Base-by-base conservation (phyloP, 2,888 invertebrate species). In the Arrhopalites spinosus region DNA sequence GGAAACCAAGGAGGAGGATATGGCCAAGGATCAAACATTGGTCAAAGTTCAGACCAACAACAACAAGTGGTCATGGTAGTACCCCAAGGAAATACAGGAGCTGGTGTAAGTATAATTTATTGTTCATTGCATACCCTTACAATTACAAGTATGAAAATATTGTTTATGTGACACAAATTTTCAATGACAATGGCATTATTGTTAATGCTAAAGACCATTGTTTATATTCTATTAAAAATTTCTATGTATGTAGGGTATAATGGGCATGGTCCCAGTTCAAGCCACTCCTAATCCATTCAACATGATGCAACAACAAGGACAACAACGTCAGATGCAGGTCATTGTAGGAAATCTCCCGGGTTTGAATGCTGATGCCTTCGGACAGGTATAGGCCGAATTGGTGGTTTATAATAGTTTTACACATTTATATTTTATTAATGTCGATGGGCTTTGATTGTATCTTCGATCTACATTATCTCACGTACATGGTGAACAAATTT, bases 361-460 rank as follows among this genome's bases (percentile, higher is more conserved):
- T n/a, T 76, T 81, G 45, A 80, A 80, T 72, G 76, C 78, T 17
- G 78, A 80, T 64, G 76, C 78, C 3, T 78, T 81, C 63, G 79
- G 77, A 29, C 79, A 80, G 76, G 76, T 76, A 73, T 25, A 50
- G 25, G 59, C 27, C 71, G 71, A 23, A 59, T 25, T 59, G 36
- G 11, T 11, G 11, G 36, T 7, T 11, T 36, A 36, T 36, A 7
- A 7, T 36, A 36, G 11, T 36, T 36, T 7, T 36, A 36, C 36
- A 7, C 36, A 36, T 7, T 36, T 7, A 36, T 36, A 36, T 36
- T 36, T 36, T 36, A n/a, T n/a, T n/a, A n/a, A n/a, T n/a, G n/a
- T n/a, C n/a, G n/a, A n/a, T n/a, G n/a, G n/a, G 11, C 36, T 36
- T 36, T 36, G 36, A 36, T 36, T 36, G 36, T 36, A 3, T 7